Percentiles rank a stretch among this genome's conserved stretches.
phyloP scores from a whole-genome alignment of 2,113 vertebrate genomes.

The Melanostigma gelatinosum region DNA sequence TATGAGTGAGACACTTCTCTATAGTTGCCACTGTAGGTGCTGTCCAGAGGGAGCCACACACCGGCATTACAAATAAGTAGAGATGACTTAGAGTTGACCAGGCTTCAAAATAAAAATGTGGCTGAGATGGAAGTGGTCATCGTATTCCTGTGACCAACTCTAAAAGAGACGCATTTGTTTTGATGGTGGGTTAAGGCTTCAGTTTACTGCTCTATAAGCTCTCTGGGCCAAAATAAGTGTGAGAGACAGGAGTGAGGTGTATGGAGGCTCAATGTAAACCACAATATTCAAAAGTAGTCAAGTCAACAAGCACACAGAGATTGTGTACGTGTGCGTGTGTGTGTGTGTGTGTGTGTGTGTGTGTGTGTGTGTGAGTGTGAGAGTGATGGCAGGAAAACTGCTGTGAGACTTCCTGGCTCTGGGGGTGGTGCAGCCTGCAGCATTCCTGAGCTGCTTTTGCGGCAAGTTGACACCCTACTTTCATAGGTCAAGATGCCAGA shows the following conservation, averaged over 20 bases:
- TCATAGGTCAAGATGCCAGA: constrained; percentile 38
- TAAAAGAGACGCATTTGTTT: constrained; percentile 29
- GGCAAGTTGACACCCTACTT: constrained; percentile 49
- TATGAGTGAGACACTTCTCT: constrained; percentile 25
- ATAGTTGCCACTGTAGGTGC: neutral
- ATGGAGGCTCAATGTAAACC: constrained; percentile 7
- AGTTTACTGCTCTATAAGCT: constrained; percentile 61
- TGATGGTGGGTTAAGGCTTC: constrained; percentile 11
- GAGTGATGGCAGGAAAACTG: constrained; percentile 24
- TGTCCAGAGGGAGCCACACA: neutral
- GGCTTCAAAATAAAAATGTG: constrained; percentile 3
- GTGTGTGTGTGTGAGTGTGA: neutral
- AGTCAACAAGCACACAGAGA: constrained; percentile 31
- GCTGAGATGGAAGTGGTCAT: constrained; percentile 40
- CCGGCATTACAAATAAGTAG: neutral
- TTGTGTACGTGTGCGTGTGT: constrained; percentile 15
- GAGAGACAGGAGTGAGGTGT: constrained; percentile 25
- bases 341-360: neutral
- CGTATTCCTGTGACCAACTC: neutral
- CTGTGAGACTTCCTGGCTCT: constrained; percentile 54
- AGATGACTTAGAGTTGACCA: constrained; percentile 9
- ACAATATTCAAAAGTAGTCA: constrained; percentile 24
- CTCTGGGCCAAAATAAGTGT: constrained; percentile 25
- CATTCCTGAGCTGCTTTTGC: constrained; percentile 73
- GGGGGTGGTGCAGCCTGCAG: constrained; percentile 29